A percentile compares a stretch with the other conserved stretches of the same genome.
Evolutionary conservation across 2,797 vertebrate genomes (phyloP).

Genomic region (Acridotheres tristis): DNA sequence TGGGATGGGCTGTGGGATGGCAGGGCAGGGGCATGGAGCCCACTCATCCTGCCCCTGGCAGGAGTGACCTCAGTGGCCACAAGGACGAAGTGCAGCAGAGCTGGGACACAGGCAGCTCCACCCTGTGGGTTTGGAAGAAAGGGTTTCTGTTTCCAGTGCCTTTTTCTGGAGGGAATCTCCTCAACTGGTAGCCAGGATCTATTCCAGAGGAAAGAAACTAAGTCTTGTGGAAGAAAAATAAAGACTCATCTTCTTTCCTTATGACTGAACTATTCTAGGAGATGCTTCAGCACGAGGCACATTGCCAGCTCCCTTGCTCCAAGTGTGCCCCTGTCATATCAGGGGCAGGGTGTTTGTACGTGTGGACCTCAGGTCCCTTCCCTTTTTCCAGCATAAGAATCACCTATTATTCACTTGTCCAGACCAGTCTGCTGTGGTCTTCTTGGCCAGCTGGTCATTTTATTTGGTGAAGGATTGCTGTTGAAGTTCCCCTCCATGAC

Average conservation of each 20-base stretch:
- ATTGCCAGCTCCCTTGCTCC: conserved; percentile 45
- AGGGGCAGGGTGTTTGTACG: conserved; percentile 33
- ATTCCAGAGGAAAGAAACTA: conserved; percentile 40
- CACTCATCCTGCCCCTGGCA: fast-evolving
- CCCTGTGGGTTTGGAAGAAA: conserved; percentile 9
- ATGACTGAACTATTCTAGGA: conserved; percentile 36
- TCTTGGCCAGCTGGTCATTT: neutral
- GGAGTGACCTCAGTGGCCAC: neutral
- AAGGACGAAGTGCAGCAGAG: fast-evolving
- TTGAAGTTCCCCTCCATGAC: neutral
- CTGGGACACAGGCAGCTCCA: neutral
- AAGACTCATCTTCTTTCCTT: conserved; percentile 17
- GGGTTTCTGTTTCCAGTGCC: conserved; percentile 8
- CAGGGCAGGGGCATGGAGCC: neutral
- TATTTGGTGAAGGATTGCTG: neutral
- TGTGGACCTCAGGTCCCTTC: conserved; percentile 15
- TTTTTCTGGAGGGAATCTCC: conserved; percentile 56
- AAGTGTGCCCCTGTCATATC: conserved; percentile 9
- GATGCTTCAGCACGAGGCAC: conserved; percentile 4
- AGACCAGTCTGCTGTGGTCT: neutral
- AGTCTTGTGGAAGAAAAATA: conserved; percentile 43
- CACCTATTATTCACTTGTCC: conserved; percentile 12
- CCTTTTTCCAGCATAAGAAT: conserved; percentile 39
- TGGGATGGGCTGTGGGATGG: neutral
- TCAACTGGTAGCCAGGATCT: conserved; percentile 25